Evolutionary conservation across 2,797 vertebrate genomes (phyloP).

Genomic region (Passerculus sandwichensis): DNA sequence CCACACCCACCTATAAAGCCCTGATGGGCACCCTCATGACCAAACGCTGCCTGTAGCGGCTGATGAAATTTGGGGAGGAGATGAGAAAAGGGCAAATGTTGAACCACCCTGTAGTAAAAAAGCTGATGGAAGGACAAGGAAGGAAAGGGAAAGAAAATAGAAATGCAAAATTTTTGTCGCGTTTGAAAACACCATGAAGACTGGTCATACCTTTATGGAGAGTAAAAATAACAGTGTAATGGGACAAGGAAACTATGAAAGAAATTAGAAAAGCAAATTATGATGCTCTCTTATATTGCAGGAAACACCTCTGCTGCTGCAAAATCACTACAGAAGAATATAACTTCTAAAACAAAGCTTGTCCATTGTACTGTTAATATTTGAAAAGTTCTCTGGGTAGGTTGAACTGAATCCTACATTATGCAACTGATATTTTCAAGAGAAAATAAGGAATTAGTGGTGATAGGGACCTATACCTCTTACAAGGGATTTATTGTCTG

Average conservation of each 20-base stretch:
- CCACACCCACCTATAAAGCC: not conserved
- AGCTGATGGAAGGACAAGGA: not conserved
- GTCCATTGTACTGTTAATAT: constrained; percentile 20
- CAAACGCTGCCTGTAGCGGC: not conserved
- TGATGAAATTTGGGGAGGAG: not conserved
- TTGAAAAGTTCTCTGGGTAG: constrained; percentile 26
- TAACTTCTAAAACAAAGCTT: constrained; percentile 38
- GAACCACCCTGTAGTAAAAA: not conserved
- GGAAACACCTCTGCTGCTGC: constrained; percentile 49
- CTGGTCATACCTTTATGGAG: not conserved
- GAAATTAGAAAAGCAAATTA: constrained; percentile 68
- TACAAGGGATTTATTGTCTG: not conserved
- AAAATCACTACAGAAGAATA: constrained; percentile 56
- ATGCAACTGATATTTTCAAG: not conserved
- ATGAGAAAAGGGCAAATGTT: not conserved
- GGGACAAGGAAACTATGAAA: not conserved
- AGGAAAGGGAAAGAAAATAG: not conserved
- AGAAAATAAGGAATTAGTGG: not conserved
- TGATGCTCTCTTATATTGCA: constrained; percentile 3
- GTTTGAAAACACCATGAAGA: not conserved
- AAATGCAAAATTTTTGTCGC: not conserved
- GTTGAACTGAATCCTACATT: constrained; percentile 30
- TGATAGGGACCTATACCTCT: not conserved
- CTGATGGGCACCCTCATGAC: not conserved
- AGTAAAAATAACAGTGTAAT: not conserved